Conservation (phyloP, 2,888 invertebrate species). For the Phortica okadai region DNA sequence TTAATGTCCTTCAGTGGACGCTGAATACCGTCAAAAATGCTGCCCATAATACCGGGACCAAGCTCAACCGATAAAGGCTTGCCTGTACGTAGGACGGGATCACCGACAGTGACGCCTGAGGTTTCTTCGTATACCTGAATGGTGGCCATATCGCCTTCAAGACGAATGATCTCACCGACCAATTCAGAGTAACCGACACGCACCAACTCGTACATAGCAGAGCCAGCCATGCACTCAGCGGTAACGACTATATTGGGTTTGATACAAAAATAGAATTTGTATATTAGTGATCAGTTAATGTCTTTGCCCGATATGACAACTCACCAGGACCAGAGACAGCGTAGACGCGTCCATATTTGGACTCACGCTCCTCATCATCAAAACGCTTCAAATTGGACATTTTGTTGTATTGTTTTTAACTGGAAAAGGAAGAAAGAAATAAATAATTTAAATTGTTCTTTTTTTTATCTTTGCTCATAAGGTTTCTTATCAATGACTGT, state of each 20-base stretch:
- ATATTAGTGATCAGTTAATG: background rate
- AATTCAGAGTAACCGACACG: slow-evolving; percentile 98
- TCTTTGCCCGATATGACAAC: slow-evolving; percentile 37
- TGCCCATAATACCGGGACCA: slow-evolving; percentile 99
- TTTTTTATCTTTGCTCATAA: slow-evolving; percentile 15
- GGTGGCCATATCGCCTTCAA: slow-evolving; percentile 99
- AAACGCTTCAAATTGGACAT: slow-evolving; percentile 86
- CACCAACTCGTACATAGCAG: slow-evolving; percentile 99
- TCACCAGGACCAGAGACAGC: slow-evolving; percentile 99
- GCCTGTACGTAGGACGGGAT: slow-evolving; percentile 98
- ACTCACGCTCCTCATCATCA: slow-evolving; percentile 90
- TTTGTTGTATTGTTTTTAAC: slow-evolving; percentile 59
- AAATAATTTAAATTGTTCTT: background rate
- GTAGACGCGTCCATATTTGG: slow-evolving; percentile 94
- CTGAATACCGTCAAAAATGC: slow-evolving; percentile 99
- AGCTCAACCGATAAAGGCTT: slow-evolving; percentile 99
- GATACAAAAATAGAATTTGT: background rate
- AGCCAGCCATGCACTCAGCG: slow-evolving; percentile 99
- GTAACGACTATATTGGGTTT: slow-evolving; percentile 88
- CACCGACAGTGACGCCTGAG: slow-evolving; percentile 99
- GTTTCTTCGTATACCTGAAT: slow-evolving; percentile 99
- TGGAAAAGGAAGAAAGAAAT: slow-evolving; percentile 40
- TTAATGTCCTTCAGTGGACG: slow-evolving; percentile 98
- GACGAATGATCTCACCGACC: slow-evolving; percentile 99
- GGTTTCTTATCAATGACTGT: slow-evolving; percentile 45